Conservation (phyloP, 2,797 vertebrate genomes). For the Ctenopoma kingsleyae region DNA sequence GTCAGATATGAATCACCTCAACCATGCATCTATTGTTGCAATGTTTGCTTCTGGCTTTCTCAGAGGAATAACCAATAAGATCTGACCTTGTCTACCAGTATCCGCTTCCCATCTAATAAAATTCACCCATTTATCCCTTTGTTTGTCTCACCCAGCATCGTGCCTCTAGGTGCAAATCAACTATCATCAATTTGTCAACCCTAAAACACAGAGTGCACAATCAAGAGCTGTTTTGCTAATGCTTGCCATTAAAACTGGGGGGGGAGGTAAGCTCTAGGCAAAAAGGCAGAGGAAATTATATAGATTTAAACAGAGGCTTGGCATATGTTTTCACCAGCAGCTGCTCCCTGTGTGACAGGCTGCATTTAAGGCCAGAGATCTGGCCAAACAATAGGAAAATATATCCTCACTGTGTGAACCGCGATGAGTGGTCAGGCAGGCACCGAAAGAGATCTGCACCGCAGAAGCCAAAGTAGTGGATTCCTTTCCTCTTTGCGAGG, state of each 20-base stretch:
- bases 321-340: constrained; percentile 55
- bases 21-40: constrained; percentile 16
- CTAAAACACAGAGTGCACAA: constrained; percentile 53
- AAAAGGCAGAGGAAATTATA: constrained; percentile 64
- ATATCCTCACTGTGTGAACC: constrained; percentile 45
- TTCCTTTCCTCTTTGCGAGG: constrained; percentile 56
- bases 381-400: constrained; percentile 47
- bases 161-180: constrained; percentile 57
- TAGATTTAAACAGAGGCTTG: constrained; percentile 59
- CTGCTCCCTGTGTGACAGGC: constrained; percentile 69
- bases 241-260: constrained; percentile 43
- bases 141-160: constrained; percentile 23
- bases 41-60: constrained; percentile 21
- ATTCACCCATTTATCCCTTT: constrained; percentile 34
- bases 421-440: constrained; percentile 53
- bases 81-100: constrained; percentile 40
- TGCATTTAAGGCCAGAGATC: constrained; percentile 64
- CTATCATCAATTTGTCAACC: constrained; percentile 64
- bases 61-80: constrained; percentile 40
- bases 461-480: constrained; percentile 41
- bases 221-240: constrained; percentile 49
- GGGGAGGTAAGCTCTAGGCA: constrained; percentile 49
- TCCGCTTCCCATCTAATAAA: constrained; percentile 12
- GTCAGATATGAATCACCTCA: constrained; percentile 23
- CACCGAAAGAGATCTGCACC: constrained; percentile 27